A percentile compares a stretch with the other conserved stretches of the same genome.
phyloP scores from a whole-genome alignment of 1,140 invertebrate species.

The Apis florea region DNA sequence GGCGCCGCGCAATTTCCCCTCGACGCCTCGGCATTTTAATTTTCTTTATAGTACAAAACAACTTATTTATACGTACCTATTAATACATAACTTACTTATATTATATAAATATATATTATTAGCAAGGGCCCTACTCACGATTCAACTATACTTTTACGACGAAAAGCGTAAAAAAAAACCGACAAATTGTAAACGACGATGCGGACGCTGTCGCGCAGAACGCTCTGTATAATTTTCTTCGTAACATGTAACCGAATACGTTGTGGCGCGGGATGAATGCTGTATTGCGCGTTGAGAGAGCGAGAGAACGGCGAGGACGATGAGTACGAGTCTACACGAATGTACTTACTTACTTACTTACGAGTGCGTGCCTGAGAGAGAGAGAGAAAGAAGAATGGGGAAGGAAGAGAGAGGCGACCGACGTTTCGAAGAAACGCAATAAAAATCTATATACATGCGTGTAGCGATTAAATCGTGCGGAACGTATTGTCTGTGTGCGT shows the following conservation, averaged over 20 bases:
- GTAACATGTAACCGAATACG: constrained; percentile 38
- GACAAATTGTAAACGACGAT: constrained; percentile 12
- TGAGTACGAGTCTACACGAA: neutral
- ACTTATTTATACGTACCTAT: constrained; percentile 74
- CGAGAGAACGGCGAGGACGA: constrained; percentile 34
- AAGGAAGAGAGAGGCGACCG: constrained; percentile 6
- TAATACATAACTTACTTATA: constrained; percentile 72
- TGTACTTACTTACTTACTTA: neutral
- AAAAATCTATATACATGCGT: constrained; percentile 1
- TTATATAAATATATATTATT: constrained; percentile 74
- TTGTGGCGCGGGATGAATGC: neutral
- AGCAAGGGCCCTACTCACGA: constrained; percentile 79
- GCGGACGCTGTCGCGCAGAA: constrained; percentile 28
- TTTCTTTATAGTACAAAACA: constrained; percentile 80
- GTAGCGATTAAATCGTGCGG: constrained; percentile 8
- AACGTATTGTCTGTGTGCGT: neutral
- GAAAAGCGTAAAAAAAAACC: neutral
- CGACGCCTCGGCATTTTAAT: constrained; percentile 49
- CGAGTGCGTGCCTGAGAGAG: neutral
- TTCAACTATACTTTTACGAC: constrained; percentile 77
- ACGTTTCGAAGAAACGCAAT: neutral
- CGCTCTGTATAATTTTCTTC: constrained; percentile 53
- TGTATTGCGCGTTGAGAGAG: constrained; percentile 10
- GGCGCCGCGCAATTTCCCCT: constrained; percentile 51
- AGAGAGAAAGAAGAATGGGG: constrained; percentile 24